phyloP scores from a whole-genome alignment of 2,113 vertebrate genomes.

The Gorsachius goisagi region DNA sequence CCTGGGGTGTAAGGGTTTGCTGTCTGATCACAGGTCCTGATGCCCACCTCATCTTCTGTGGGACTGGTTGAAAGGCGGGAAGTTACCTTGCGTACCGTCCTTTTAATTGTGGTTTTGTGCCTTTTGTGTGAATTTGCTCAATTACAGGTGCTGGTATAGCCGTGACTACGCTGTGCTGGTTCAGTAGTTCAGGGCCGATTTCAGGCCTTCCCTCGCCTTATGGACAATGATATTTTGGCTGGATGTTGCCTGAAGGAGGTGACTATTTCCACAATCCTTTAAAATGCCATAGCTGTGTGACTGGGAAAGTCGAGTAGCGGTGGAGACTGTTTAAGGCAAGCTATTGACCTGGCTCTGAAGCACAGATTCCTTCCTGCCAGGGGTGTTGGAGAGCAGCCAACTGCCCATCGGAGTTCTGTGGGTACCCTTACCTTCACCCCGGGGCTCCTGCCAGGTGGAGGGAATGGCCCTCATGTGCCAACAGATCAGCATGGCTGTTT shows the following conservation, averaged over 20 bases:
- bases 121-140: neutral
- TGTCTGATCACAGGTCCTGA: neutral
- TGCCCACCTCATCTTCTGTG: neutral
- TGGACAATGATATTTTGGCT: fast-evolving
- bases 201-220: neutral
- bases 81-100: neutral
- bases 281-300: neutral
- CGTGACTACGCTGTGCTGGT: neutral
- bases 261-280: neutral
- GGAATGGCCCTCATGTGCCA: neutral
- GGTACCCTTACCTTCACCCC: neutral
- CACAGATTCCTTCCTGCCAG: neutral
- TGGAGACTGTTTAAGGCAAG: neutral
- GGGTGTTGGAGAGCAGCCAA: neutral
- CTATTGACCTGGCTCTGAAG: neutral
- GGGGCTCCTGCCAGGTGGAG: neutral
- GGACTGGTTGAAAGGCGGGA: neutral
- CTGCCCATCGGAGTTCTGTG: too few relatives aligned
- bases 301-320: neutral
- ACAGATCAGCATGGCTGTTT: neutral
- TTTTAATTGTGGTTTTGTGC: neutral
- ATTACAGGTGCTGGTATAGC: neutral
- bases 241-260: neutral
- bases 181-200: neutral
- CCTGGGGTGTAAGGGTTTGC: neutral